Percentiles rank a stretch among this genome's conserved stretches.
phyloP scores from a whole-genome alignment of 2,888 invertebrate genomes.

The Glyphotaelius pellucidus region DNA sequence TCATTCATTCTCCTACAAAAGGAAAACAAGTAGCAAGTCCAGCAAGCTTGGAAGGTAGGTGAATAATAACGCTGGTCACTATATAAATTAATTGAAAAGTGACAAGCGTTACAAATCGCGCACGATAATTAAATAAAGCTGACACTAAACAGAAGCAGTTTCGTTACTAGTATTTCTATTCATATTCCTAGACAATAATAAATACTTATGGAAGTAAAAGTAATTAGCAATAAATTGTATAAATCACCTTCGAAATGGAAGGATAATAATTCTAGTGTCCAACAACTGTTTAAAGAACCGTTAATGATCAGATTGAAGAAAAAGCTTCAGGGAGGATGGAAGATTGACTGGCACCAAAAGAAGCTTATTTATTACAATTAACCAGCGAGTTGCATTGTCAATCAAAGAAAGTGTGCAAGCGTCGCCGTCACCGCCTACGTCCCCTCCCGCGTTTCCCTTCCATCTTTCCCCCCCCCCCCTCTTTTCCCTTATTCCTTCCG shows the following conservation, averaged over 20 bases:
- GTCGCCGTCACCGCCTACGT: too few species aligned
- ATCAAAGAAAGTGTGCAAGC: too few species aligned
- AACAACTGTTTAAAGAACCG: neutral
- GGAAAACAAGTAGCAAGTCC: neutral
- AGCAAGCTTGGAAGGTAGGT: neutral
- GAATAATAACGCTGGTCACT: neutral
- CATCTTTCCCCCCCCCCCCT: too few species aligned
- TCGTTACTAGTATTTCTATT: neutral
- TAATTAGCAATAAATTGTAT: neutral
- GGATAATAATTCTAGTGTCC: neutral
- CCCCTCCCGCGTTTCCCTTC: too few species aligned
- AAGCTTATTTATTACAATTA: neutral
- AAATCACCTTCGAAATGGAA: neutral
- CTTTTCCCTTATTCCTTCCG: too few species aligned
- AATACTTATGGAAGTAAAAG: neutral
- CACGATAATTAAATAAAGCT: neutral
- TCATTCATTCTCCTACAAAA: neutral
- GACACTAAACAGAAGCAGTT: neutral
- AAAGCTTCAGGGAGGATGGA: neutral
- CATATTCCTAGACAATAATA: neutral
- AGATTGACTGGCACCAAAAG: neutral
- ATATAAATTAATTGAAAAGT: constrained; percentile 5
- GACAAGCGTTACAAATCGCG: neutral
- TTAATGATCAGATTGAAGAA: neutral
- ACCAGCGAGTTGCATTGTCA: too few species aligned